Evolutionary conservation across 2,888 invertebrate species (phyloP), one percentile per base, ranked within the genome.

Genomic region (Penaeus monodon): DNA sequence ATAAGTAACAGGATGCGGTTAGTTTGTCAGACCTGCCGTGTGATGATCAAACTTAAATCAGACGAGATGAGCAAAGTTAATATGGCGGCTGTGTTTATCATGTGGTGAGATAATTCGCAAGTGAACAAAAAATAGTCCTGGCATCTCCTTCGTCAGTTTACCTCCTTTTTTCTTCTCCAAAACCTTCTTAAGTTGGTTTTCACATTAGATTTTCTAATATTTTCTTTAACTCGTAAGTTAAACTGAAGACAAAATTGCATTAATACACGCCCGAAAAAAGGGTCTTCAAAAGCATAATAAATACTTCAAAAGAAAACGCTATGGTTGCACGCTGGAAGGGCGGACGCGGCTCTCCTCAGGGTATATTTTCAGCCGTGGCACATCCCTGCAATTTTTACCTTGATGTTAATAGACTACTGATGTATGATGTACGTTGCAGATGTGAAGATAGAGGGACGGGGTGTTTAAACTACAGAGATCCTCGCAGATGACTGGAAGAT

Each of bases 381-480:
- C 74, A 81, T 38, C 82, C 83, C 86, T 82, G 86, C 86, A 86
- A 86, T 85, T 85, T 85, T 85, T 85, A 83, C 81, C 86, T 78
- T 84, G 84, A 88, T 88, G 84, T 84, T 88, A 88, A 88, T 88
- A 88, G 80, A 80, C 88, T 88, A 84, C 84, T 88, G 88, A 88
- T 88, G 88, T 84, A 88, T 88, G 88, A 88, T 88, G 84, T 81
- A 84, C 88, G 85, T 81, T 70, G 81, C 81, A 84, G 88, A 88
- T 88, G 84, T 84, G 84, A 68, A 88, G 88, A 88, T 88, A 88
- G 80, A 88, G 79, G 65, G 80, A 85, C 85, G 80, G 84, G 84
- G 88, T 88, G 88, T 84, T 88, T 88, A 88, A 88, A 88, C 88
- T 88, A 84, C 88, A 88, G 84, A 84, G 84, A 84, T 84, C 80